Evolutionary conservation across 2,113 vertebrate genomes (phyloP).

Genomic region (Numenius arquata): DNA sequence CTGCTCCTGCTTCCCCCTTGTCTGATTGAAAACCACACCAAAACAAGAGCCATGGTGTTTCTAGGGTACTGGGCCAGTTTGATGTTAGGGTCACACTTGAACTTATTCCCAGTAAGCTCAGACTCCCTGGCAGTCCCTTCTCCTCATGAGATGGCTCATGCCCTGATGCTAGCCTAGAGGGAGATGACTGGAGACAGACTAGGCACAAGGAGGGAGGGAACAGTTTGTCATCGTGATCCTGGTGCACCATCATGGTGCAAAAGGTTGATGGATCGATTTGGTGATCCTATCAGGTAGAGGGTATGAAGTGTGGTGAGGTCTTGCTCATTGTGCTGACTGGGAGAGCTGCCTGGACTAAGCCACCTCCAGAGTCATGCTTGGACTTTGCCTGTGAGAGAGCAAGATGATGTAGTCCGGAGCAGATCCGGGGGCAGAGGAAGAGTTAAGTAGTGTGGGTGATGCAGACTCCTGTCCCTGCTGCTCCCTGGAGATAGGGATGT

Average conservation of each 20-base stretch:
- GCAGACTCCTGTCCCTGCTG: neutral
- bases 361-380: neutral
- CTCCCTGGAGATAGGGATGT: neutral
- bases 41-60: neutral
- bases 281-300: neutral
- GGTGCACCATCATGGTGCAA: neutral
- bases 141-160: neutral
- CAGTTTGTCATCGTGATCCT: neutral
- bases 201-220: neutral
- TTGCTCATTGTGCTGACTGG: neutral
- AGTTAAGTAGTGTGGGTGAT: neutral
- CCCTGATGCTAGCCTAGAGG: neutral
- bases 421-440: neutral
- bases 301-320: neutral
- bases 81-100: neutral
- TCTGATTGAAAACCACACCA: neutral
- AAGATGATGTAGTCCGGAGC: neutral
- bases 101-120: neutral
- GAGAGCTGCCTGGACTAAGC: neutral
- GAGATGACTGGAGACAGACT: neutral
- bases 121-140: neutral
- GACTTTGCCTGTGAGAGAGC: neutral
- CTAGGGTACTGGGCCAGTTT: neutral
- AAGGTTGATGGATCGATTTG: neutral
- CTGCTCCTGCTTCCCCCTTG: neutral